Conservation (phyloP, 2,888 invertebrate species). For the Hirtodrosophila histrioides region DNA sequence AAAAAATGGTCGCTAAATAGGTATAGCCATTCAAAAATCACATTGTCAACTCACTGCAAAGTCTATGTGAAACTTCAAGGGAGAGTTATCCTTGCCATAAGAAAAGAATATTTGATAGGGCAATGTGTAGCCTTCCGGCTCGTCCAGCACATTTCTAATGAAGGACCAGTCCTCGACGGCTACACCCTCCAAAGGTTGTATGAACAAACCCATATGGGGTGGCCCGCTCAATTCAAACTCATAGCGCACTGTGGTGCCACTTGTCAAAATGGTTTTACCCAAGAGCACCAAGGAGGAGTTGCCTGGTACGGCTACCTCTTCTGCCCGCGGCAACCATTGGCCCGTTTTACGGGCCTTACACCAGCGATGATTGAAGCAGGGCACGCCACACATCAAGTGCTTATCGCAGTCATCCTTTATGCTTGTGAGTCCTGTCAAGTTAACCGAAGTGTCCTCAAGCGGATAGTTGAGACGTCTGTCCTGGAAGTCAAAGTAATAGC, state of each 20-base stretch:
- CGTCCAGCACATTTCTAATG: constrained; percentile 63
- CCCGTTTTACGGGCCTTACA: constrained; percentile 54
- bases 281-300: constrained; percentile 58
- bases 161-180: constrained; percentile 78
- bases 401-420: constrained; percentile 66
- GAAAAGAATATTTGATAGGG: constrained; percentile 80
- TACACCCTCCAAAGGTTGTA: constrained; percentile 69
- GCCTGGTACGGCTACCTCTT: constrained; percentile 62
- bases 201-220: constrained; percentile 77
- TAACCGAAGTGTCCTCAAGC: constrained; percentile 55
- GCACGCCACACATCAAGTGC: constrained; percentile 79
- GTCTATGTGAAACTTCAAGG: constrained; percentile 76
- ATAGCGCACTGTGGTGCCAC: constrained; percentile 52
- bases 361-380: constrained; percentile 80
- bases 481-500: constrained; percentile 85
- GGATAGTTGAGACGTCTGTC: constrained; percentile 81
- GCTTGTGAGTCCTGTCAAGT: constrained; percentile 57
- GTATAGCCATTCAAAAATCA: no score
- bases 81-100: constrained; percentile 68
- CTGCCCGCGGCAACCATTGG: constrained; percentile 70
- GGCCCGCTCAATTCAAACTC: constrained; percentile 77
- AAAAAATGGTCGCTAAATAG: background rate
- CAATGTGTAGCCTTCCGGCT: constrained; percentile 55
- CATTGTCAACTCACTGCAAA: constrained; percentile 54
- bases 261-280: constrained; percentile 43